phyloP scores from a whole-genome alignment of 1,140 invertebrate genomes.

The Drosophila auraria region DNA sequence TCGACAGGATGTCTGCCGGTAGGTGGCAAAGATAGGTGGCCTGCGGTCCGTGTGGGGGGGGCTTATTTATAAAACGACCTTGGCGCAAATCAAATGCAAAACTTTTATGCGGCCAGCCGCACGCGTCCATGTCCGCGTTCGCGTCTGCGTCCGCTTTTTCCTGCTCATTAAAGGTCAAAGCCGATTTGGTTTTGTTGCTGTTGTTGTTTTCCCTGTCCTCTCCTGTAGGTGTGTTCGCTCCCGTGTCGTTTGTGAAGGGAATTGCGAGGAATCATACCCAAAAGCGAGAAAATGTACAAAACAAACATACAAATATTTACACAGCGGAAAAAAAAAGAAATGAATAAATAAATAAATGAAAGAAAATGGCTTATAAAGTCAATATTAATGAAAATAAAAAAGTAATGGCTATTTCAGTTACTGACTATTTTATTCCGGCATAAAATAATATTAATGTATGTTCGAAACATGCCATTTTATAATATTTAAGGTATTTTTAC shows the following conservation, averaged over 20 bases:
- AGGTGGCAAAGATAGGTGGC: constrained; percentile 19
- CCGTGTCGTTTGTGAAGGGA: constrained; percentile 32
- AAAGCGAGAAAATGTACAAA: constrained; percentile 12
- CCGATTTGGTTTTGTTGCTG: constrained; percentile 57
- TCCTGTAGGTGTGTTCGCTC: constrained; percentile 52
- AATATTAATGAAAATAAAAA: neutral
- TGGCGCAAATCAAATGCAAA: constrained; percentile 81
- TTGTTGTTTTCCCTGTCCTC: constrained; percentile 42
- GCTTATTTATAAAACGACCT: constrained; percentile 81
- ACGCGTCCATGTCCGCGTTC: constrained; percentile 58
- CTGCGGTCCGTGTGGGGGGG: constrained; percentile 18
- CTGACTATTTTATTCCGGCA: neutral
- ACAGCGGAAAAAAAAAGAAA: neutral
- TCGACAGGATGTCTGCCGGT: constrained; percentile 62
- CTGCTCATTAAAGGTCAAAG: constrained; percentile 80
- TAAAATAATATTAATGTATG: neutral
- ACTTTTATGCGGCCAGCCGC: constrained; percentile 60
- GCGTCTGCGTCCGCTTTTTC: constrained; percentile 50
- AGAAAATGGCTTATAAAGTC: neutral
- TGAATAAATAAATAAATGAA: too few relatives aligned
- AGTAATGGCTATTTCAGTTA: neutral
- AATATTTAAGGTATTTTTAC: neutral
- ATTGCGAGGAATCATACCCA: constrained; percentile 20
- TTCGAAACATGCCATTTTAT: neutral
- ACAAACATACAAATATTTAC: constrained; percentile 18